Evolutionary conservation across 2,888 invertebrate species (phyloP), one percentile per base, ranked within the genome.

Genomic region (Dryobota labecula): DNA sequence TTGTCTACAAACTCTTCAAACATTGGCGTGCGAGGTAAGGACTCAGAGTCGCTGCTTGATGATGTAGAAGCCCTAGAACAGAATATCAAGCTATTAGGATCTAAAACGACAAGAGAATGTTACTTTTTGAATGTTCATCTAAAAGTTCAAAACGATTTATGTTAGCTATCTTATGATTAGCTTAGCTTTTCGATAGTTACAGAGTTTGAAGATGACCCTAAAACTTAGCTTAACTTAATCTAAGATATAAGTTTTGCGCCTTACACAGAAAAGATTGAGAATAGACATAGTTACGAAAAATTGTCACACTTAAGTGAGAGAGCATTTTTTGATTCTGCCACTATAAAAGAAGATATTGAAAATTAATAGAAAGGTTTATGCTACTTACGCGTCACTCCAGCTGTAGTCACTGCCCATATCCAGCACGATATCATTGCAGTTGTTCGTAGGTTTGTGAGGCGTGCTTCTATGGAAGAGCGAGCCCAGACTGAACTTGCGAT

Each of bases 391-490:
- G 70, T 96, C 95, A 73, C 95, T 96, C 94, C 95, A 96, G 66
- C 94, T 95, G 80, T 90, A 93, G 76, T 96, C 96, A 68, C 95
- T 96, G 76, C 94, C 95, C 76, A 96, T 95, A 78, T 96, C 96
- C 4, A 96, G 90, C 0, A 96, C 94, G 0, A 94, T 93, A 8
- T 96, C 95, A 45, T 90, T 94, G 87, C 93, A 93, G 77, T 91
- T 92, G 67, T 85, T 88, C 0, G 93, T 78, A 0, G 91, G 87
- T 53, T 93, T 94, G 45, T 91, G 90, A 0, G 88, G 76, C 3
- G 88, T n/a, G 49, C 88, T 78, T 65, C 91, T 80, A 74, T 93
- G 91, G 85, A 96, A 96, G 79, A 96, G 92, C 0, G 96, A 96
- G 0, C 96, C 96, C 61, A 96, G 85, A 70, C 96, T 96, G 84